Conservation (phyloP, 2,888 invertebrate species). For the Cyrtodaria siliqua region DNA sequence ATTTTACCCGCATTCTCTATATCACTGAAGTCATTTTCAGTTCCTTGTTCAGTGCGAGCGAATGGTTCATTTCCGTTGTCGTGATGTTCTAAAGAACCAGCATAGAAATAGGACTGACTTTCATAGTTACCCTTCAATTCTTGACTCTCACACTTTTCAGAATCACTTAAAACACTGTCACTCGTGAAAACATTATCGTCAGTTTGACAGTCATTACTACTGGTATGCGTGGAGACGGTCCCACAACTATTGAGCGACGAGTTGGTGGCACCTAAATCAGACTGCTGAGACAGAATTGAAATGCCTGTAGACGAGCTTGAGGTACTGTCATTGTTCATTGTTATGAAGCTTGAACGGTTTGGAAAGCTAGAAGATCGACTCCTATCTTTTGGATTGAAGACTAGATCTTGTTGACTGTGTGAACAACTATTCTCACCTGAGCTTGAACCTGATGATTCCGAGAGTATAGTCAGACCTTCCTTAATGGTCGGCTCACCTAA, state of each 20-base stretch:
- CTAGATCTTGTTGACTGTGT: slow-evolving; percentile 74
- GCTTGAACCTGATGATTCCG: slow-evolving; percentile 51
- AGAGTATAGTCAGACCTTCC: slow-evolving; percentile 47
- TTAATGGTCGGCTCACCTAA: slow-evolving; percentile 66
- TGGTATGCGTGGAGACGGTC: slow-evolving; percentile 55
- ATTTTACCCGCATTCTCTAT: slow-evolving; percentile 4
- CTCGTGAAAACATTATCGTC: slow-evolving; percentile 21
- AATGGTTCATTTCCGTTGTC: slow-evolving; percentile 20
- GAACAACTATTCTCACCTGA: slow-evolving; percentile 58
- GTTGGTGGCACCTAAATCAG: slow-evolving; percentile 60
- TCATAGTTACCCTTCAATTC: slow-evolving; percentile 51
- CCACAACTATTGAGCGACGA: slow-evolving; percentile 61
- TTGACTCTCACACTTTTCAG: slow-evolving; percentile 36
- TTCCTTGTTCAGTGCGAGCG: no score
- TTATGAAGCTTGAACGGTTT: slow-evolving; percentile 72
- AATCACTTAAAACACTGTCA: slow-evolving; percentile 49
- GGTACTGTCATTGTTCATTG: slow-evolving; percentile 62
- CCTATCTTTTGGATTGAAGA: slow-evolving; percentile 58
- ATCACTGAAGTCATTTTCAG: slow-evolving; percentile 2
- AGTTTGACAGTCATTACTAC: slow-evolving; percentile 61
- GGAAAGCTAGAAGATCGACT: slow-evolving; percentile 81
- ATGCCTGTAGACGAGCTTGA: slow-evolving; percentile 65
- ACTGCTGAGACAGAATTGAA: slow-evolving; percentile 62
- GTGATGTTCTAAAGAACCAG: slow-evolving; percentile 61
- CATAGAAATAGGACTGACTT: slow-evolving; percentile 61